These are phyloP conservation scores for Boulengeromyrus knoepffleri DNA, from an alignment of 2,113 vertebrate genomes.

Conservation along the genomic window DNA sequence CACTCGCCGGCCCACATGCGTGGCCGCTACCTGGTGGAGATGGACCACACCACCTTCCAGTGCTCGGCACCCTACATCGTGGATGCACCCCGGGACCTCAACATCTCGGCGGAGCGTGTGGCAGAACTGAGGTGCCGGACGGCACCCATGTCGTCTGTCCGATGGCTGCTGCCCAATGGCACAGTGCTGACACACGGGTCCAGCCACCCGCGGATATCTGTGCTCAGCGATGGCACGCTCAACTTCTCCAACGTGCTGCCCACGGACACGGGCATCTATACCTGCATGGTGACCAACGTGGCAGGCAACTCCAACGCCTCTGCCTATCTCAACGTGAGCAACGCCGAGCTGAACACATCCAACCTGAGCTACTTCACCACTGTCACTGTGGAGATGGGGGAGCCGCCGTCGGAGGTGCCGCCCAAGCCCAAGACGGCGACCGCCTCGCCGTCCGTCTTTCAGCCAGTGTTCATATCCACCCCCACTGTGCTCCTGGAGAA, in stretches of 20 bases:
- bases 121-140: slow-evolving; percentile 87
- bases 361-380: slow-evolving; percentile 97
- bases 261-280: slow-evolving; percentile 85
- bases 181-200: slow-evolving; percentile 92
- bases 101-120: slow-evolving; percentile 88
- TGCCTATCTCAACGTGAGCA: slow-evolving; percentile 93
- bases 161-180: slow-evolving; percentile 89
- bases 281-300: slow-evolving; percentile 96
- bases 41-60: slow-evolving; percentile 79
- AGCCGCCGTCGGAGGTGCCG: slow-evolving; percentile 76
- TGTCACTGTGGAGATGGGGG: slow-evolving; percentile 87
- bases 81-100: slow-evolving; percentile 86
- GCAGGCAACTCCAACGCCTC: slow-evolving; percentile 94
- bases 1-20: slow-evolving; percentile 83
- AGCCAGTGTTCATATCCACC: slow-evolving; percentile 90
- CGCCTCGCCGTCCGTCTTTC: slow-evolving; percentile 82
- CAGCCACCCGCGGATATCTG: slow-evolving; percentile 75
- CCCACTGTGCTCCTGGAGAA: slow-evolving; percentile 86
- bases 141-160: slow-evolving; percentile 84
- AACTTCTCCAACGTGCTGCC: slow-evolving; percentile 90
- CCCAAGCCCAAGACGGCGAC: slow-evolving; percentile 82
- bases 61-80: slow-evolving; percentile 92
- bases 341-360: slow-evolving; percentile 92
- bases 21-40: slow-evolving; percentile 86
- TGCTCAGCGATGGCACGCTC: slow-evolving; percentile 88